Base-by-base conservation (phyloP, 2,888 invertebrate genomes). In the Zonitis immaculata region DNA sequence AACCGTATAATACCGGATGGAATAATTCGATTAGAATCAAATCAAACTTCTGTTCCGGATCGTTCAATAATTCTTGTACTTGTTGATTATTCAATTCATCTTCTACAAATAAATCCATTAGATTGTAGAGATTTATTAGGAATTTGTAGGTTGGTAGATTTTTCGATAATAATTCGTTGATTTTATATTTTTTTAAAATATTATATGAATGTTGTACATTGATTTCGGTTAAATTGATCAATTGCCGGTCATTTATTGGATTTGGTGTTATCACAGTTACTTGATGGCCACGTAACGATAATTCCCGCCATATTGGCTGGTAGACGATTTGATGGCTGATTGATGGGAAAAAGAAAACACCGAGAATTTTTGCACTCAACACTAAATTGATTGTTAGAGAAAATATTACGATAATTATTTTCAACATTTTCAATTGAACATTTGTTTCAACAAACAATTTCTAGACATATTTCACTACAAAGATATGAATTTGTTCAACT, bases 221-320 rank as follows among this genome's bases (percentile, higher is more conserved):
- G n/a, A 73, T 70, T 65, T 73, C 72, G 1, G 69, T 72, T 18
- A 73, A 51, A 52, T 72, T 73, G 5, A 56, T 57, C 46, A 73
- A 54, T 1, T 53, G 44, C 0, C 63, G 54, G 47, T 72, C 68
- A 18, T 66, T 67, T 20, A 72, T 49, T 7, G 73, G 73, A 56
- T 65, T 59, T 1, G 73, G 66, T 2, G 71, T 71, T 16, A 73
- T 57, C 0, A 71, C 67, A 14, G 66, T 66, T 0, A 73, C 68
- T 50, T 69, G 43, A 49, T 73, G 73, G 5, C 73, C 73, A 49
- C 66, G 61, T 47, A 68, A 58, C 9, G 68, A 68, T 18, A 72
- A 50, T 57, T 69, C 70, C 44, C 56, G 61, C 68, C 68, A 71
- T 16, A 69, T 58, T 16, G 68, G 60, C n/a, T 51, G 55, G 14